A percentile compares a stretch with the other conserved stretches of the same genome.
phyloP scores from a whole-genome alignment of 1,140 invertebrate species.

The Coelopa frigida region DNA sequence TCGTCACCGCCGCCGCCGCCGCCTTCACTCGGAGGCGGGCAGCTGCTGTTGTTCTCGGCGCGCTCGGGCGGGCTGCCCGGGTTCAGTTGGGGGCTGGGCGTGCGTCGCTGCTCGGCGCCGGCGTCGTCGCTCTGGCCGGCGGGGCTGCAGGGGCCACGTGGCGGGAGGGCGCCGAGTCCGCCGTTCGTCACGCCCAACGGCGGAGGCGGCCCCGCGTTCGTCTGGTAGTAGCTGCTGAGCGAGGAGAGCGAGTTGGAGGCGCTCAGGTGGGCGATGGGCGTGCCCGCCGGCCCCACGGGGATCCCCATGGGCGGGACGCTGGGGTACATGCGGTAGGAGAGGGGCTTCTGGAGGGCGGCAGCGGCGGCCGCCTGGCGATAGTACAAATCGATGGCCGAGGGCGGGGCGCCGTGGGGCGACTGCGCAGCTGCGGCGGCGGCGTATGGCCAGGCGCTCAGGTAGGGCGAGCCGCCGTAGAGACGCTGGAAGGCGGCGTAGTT shows the following conservation, averaged over 20 bases:
- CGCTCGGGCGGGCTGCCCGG: conserved; percentile 38
- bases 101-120: conserved; percentile 4
- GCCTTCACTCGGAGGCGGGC: conserved; percentile 3
- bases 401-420: conserved; percentile 48
- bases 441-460: conserved; percentile 57
- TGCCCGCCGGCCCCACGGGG: conserved; percentile 8
- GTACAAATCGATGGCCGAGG: conserved; percentile 66
- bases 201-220: conserved; percentile 19
- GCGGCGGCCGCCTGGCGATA: conserved; percentile 65
- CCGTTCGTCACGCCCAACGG: conserved; percentile 5
- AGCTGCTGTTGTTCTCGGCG: conserved; percentile 9
- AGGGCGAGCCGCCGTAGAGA: conserved; percentile 68
- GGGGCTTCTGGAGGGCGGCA: conserved; percentile 67
- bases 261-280: conserved; percentile 18
- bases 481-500: conserved; percentile 96
- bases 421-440: conserved; percentile 47
- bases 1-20: conserved; percentile 18
- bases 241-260: conserved; percentile 23
- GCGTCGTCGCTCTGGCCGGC: background rate
- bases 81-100: conserved; percentile 39
- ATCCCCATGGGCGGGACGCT: conserved; percentile 10
- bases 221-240: conserved; percentile 35
- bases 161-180: conserved; percentile 29
- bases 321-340: conserved; percentile 63
- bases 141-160: conserved; percentile 10